Base-by-base conservation (phyloP, 2,797 vertebrate genomes). In the Danio kyathit region DNA sequence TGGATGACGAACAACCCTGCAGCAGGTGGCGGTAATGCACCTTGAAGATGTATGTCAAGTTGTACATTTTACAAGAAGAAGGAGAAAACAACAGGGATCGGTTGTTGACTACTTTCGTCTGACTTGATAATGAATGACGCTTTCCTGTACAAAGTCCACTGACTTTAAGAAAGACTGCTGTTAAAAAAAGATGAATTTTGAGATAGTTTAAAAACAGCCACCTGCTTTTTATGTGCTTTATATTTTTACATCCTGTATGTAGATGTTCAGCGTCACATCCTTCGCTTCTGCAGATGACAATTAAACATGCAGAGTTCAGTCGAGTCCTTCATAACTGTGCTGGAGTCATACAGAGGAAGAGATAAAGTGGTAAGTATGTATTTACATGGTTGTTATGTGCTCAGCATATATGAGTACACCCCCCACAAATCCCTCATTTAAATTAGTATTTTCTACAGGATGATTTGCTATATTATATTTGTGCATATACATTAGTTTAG, bases 341-440 rank as follows among this genome's bases (percentile, higher is more conserved):
- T 98, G 81, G 97, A 99, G 89, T 95, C 95, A 0, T 95, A 98
- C 90, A 92, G 97, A 85, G 97, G 96, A 38, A 95, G 97, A 73
- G 97, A 99, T 85, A 96, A 96, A 90, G 90, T 95, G 91, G 97
- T 98, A 89, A 96, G 74, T 61, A 52, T 60, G 1, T 14, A 73
- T 64, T 52, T 16, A 44, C 5, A 21, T 6, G n/a, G 43, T 29
- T 69, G 29, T 29, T 1, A 29, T 3, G 29, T 29, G 29, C 29
- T 29, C 29, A 29, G 29, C 29, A 29, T 29, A 29, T 29, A 29
- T 29, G 29, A 29, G 29, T 29, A 1, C 29, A 29, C 29, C 29
- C 29, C 3, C 29, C 29, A 29, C 29, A 29, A 29, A 29, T 29
- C 29, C 29, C 29, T 29, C 29, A 29, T 29, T 29, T 29, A 1